Evolutionary conservation across 2,888 invertebrate genomes (phyloP).

Genomic region (Taphrorychus bicolor): DNA sequence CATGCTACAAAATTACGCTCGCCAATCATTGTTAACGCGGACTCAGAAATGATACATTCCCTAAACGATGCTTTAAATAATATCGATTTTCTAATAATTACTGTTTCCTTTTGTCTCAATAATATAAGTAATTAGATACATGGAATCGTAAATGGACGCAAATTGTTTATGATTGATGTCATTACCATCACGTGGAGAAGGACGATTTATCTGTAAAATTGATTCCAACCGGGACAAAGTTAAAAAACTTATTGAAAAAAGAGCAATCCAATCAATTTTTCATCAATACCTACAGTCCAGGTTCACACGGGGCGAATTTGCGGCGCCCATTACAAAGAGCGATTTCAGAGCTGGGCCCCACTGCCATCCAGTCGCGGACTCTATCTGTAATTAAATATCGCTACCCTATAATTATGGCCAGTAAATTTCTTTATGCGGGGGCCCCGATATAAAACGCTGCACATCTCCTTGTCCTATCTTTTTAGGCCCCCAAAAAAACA

Average conservation of each 20-base stretch:
- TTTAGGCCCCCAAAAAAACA: constrained; percentile 39
- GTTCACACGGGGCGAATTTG: constrained; percentile 36
- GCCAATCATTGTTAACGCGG: not conserved
- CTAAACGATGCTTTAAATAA: constrained; percentile 15
- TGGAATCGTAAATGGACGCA: constrained; percentile 1
- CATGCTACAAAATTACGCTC: not conserved
- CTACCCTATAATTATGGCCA: constrained; percentile 86
- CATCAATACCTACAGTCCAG: constrained; percentile 30
- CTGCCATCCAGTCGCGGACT: constrained; percentile 37
- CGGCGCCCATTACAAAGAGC: constrained; percentile 35
- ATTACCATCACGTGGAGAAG: not conserved
- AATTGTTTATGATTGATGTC: not conserved
- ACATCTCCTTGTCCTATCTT: constrained; percentile 56
- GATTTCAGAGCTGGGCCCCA: constrained; percentile 30
- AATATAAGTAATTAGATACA: constrained; percentile 12
- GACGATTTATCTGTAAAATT: not conserved
- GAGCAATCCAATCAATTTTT: constrained; percentile 36
- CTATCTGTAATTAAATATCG: constrained; percentile 79
- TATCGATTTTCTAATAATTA: constrained; percentile 24
- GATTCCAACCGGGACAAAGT: not conserved
- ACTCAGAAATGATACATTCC: constrained; percentile 8
- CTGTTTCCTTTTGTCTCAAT: constrained; percentile 9
- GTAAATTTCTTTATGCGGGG: constrained; percentile 79
- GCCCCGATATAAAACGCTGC: constrained; percentile 63
- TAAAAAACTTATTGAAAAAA: not conserved